Evolutionary conservation across 2,888 invertebrate genomes (phyloP).

Genomic region (Tillus elongatus): DNA sequence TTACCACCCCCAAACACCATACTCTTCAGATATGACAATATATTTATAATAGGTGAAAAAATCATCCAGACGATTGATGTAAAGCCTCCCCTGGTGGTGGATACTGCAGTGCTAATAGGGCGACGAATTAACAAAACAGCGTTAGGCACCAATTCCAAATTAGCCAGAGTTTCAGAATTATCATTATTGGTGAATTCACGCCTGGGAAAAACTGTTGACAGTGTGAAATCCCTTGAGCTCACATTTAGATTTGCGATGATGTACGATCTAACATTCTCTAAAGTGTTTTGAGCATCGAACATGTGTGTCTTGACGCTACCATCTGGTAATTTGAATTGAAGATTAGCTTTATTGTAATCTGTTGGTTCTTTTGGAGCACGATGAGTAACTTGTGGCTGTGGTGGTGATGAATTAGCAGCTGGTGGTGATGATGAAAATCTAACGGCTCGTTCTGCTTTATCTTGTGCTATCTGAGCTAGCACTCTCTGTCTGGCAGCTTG

Average conservation of each 20-base stretch:
- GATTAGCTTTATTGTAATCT: conserved; percentile 48
- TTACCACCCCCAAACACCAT: too few relatives aligned
- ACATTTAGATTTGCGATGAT: conserved; percentile 36
- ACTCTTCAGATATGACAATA: too few relatives aligned
- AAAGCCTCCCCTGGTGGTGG: too few relatives aligned
- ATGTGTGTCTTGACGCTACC: conserved; percentile 65
- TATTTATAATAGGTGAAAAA: too few relatives aligned
- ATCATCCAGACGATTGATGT: too few relatives aligned
- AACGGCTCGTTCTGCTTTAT: conserved; percentile 60
- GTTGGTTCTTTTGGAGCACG: conserved; percentile 15
- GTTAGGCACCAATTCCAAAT: conserved; percentile 64
- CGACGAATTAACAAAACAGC: conserved; percentile 67
- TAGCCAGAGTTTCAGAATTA: conserved; percentile 47
- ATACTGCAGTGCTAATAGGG: too few relatives aligned
- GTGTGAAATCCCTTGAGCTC: conserved; percentile 51
- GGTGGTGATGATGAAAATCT: conserved; percentile 31
- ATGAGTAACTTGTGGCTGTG: conserved; percentile 12
- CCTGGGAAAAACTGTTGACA: conserved; percentile 72
- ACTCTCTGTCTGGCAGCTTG: conserved; percentile 67
- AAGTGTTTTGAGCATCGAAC: conserved; percentile 58
- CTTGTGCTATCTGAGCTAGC: conserved; percentile 75
- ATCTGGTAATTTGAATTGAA: conserved; percentile 82
- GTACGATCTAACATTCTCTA: conserved; percentile 47
- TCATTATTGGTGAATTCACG: conserved; percentile 54
- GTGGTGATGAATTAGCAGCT: conserved; percentile 8